Evolutionary conservation across 2,888 invertebrate genomes (phyloP), one percentile per base, ranked within the genome.

Genomic region (Tribolium freemani): DNA sequence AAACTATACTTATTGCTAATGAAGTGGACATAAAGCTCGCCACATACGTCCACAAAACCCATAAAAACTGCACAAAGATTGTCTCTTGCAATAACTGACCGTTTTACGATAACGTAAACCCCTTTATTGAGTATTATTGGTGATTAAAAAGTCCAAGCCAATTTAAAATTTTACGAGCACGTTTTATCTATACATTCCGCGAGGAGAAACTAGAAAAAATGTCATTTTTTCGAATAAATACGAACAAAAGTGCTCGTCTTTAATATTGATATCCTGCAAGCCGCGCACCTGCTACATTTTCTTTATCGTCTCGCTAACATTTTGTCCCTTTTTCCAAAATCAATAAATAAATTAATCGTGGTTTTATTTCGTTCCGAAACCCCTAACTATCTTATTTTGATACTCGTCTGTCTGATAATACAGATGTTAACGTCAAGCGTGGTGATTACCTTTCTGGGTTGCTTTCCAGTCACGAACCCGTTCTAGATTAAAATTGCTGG

Each of bases 391-490:
- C 48, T 13, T 13, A 66, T 57, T 56, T 44, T 21, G 44, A 67
- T 30, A 67, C 67, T 6, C n/a, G 45, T 20, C 21, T 57, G 11
- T 11, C n/a, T 57, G 67, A 67, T 57, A 67, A 67, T 26, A 57
- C 57, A 67, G 67, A 67, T 57, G 67, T 67, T 67, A 67, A 67
- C 67, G 67, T 67, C 67, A 57, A 48, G 46, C 57, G 10, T 57
- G 10, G 31, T 67, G 67, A 67, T 67, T 74, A 74, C 73, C 48
- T 67, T 67, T 67, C 67, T 48, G 48, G 31, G 50, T 67, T 57
- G 57, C 54, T 51, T 64, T 69, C 64, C 71, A 74, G 73, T 77
- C 78, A 79, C 76, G 76, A 76, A 77, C 73, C 20, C 61, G 71
- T 71, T 66, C 72, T 67, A 71, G 53, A 69, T 74, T 75, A 67